Conservation (phyloP, 2,113 vertebrate species). For the Eulemur rufifrons region DNA sequence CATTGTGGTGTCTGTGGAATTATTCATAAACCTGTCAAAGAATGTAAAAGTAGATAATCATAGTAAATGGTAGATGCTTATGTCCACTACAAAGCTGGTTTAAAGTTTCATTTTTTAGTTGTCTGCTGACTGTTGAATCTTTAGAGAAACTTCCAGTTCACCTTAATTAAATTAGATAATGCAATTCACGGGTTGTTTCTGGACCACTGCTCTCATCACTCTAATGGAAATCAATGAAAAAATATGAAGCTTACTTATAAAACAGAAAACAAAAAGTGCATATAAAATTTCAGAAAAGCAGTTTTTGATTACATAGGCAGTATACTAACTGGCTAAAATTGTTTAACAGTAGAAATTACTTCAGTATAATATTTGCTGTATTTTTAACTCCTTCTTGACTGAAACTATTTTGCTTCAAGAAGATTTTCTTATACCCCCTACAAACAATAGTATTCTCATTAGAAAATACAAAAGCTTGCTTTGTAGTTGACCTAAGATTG, state of each 20-base stretch:
- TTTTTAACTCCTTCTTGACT: conserved; percentile 22
- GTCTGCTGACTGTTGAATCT: conserved; percentile 74
- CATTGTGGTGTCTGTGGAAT: neutral
- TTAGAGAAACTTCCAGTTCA: conserved; percentile 77
- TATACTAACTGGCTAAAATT: conserved; percentile 29
- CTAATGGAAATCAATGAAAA: conserved; percentile 84
- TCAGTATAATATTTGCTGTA: neutral
- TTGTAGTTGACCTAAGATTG: neutral
- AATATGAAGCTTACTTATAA: conserved; percentile 75
- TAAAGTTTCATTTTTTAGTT: conserved; percentile 70
- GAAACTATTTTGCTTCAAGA: neutral
- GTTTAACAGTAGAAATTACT: neutral
- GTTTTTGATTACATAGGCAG: conserved; percentile 64
- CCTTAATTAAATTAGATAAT: conserved; percentile 86
- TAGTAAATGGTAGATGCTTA: conserved; percentile 52
- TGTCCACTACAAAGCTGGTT: conserved; percentile 37
- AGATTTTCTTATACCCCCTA: neutral
- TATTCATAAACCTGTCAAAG: conserved; percentile 53
- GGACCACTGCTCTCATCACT: conserved; percentile 79
- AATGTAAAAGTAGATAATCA: neutral
- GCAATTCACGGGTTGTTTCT: conserved; percentile 82
- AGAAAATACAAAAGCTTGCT: neutral
- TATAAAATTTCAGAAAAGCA: conserved; percentile 78
- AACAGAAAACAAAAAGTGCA: conserved; percentile 77
- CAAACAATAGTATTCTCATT: neutral